Evolutionary conservation across 2,113 vertebrate genomes (phyloP), one percentile per base, ranked within the genome.

Genomic region (Trogon surrucura): DNA sequence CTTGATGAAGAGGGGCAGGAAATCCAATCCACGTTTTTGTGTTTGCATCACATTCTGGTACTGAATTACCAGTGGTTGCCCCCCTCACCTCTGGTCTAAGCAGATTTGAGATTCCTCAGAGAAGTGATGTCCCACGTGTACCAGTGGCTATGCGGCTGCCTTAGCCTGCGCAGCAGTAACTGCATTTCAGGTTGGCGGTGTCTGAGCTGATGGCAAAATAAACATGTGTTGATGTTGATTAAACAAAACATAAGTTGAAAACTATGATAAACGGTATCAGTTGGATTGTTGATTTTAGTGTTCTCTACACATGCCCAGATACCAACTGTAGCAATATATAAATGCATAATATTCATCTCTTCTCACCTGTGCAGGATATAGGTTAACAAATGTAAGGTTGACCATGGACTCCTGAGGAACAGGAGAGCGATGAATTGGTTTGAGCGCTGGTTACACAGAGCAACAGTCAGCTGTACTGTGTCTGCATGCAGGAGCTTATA

Each of bases 181-280:
- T 69, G 25, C 29, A 3, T 86, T 90, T 86, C 50, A 50, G 80
- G 10, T 44, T 74, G 26, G 8, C 27, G 4, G 5, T 54, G 14
- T 30, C 58, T 30, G 27, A 84, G 30, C 30, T 73, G 17, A 4
- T 2, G 16, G 61, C 17, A 74, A 60, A 87, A 67, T n/a, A 85
- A 84, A 47, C 9, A 26, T n/a, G n/a, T 26, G 4, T 5, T 60
- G 30, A 16, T 58, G 45, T 20, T 77, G 26, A 51, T n/a, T 53
- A 44, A 58, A 81, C 13, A 12, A 78, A 80, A 9, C 8, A 11
- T 3, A 21, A 23, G 10, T 18, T 78, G 26, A 66, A 85, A 84
- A 38, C 6, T 6, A 5, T 8, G 2, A 50, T 32, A 25, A 67
- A 26, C 0, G 0, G 19, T 34, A 16, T 51, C n/a, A 78, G 17